Evolutionary conservation across 2,797 vertebrate species (phyloP).

Genomic region (Rhabdophis nuchalis): DNA sequence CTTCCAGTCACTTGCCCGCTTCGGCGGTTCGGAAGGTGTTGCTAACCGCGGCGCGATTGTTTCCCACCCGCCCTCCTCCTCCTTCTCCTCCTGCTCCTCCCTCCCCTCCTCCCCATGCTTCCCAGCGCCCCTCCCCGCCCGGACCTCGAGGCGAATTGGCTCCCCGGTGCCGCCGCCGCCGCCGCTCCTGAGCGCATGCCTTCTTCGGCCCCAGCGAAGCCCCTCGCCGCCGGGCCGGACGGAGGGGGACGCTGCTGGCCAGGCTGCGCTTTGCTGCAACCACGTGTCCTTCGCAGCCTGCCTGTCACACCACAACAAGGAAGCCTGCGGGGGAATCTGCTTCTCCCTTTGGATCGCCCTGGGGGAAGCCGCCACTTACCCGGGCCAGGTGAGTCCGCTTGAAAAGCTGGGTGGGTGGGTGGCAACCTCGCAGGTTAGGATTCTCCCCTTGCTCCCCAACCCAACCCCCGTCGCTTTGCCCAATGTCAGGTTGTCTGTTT

Average conservation of each 20-base stretch:
- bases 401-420: not conserved
- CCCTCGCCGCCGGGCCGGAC: not conserved
- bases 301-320: constrained; percentile 49
- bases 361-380: constrained; percentile 11
- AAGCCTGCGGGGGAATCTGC: not conserved
- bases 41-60: not conserved
- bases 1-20: not conserved
- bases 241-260: constrained; percentile 39
- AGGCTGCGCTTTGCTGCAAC: not conserved
- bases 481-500: not conserved
- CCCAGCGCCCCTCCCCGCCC: not conserved
- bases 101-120: not conserved
- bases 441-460: not conserved
- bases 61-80: not conserved
- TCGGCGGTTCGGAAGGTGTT: not conserved
- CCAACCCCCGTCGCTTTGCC: not conserved
- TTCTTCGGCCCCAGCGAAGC: not conserved
- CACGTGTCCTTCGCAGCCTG: constrained; percentile 39
- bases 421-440: not conserved
- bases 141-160: not conserved
- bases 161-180: not conserved
- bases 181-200: not conserved
- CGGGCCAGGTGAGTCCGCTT: constrained; percentile 43
- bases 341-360: not conserved
- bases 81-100: too few relatives aligned